Percentiles rank a stretch among this genome's conserved stretches.
phyloP scores from a whole-genome alignment of 2,113 vertebrate species.

The Ceratotherium simum region DNA sequence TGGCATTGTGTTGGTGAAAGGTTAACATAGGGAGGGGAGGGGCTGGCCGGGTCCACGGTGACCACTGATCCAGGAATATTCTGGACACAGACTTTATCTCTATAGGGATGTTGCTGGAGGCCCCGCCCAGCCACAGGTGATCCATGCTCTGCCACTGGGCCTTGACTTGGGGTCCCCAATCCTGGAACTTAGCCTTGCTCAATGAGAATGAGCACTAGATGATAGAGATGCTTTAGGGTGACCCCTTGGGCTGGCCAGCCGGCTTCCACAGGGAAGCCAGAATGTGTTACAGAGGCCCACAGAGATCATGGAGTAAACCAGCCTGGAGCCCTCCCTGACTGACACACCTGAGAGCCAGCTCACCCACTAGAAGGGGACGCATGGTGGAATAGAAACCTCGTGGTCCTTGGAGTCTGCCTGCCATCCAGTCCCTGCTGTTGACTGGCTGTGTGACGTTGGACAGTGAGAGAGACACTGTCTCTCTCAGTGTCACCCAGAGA shows the following conservation, averaged over 20 bases:
- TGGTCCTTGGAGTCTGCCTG: neutral
- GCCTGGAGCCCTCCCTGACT: neutral
- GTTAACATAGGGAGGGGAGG: neutral
- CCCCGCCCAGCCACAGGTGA: neutral
- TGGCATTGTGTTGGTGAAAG: neutral
- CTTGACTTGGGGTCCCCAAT: neutral
- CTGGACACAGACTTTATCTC: neutral
- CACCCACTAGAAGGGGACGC: neutral
- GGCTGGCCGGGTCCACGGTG: neutral
- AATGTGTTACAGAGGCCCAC: neutral
- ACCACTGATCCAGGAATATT: neutral
- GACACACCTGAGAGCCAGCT: neutral
- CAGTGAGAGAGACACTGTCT: too few relatives aligned
- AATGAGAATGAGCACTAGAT: neutral
- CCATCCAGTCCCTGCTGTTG: accelerated
- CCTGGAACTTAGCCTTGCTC: neutral
- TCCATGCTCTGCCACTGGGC: neutral
- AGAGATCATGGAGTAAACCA: neutral
- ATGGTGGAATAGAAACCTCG: neutral
- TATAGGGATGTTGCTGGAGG: neutral
- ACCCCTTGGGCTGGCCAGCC: neutral
- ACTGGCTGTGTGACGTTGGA: neutral
- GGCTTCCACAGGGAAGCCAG: neutral
- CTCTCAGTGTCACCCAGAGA: too few relatives aligned
- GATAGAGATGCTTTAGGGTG: neutral